phyloP scores from a whole-genome alignment of 2,888 invertebrate species.

The Sesia bembeciformis region DNA sequence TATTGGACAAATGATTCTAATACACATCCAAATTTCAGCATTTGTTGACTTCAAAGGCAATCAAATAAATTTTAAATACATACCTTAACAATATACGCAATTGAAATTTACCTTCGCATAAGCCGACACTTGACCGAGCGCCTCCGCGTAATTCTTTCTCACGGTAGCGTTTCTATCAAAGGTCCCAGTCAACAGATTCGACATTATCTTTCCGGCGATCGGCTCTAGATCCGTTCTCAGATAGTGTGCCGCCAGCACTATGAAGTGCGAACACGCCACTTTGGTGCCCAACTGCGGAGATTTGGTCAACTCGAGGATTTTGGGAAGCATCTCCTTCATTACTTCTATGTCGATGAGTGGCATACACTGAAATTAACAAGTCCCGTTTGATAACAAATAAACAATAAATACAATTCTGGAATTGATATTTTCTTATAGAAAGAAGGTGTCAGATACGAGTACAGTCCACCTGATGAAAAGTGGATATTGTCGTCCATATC shows the following conservation, averaged over 20 bases:
- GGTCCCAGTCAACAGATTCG: conserved; percentile 80
- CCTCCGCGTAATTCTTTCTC: conserved; percentile 87
- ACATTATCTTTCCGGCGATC: conserved; percentile 73
- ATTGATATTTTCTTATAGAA: too few species aligned
- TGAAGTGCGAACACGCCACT: conserved; percentile 86
- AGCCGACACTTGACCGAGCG: conserved; percentile 88
- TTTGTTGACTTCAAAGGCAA: too few species aligned
- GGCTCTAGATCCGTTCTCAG: conserved; percentile 71
- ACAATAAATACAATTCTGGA: too few species aligned
- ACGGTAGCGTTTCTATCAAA: conserved; percentile 89
- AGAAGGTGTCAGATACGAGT: too few species aligned
- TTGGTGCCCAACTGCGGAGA: conserved; percentile 90
- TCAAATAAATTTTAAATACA: too few species aligned
- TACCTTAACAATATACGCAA: too few species aligned
- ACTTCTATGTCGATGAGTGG: conserved; percentile 84
- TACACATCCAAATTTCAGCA: too few species aligned
- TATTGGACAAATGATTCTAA: too few species aligned
- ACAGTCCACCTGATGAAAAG: too few species aligned
- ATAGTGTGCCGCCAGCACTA: conserved; percentile 78
- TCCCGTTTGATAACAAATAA: too few species aligned
- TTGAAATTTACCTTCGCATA: conserved; percentile 79
- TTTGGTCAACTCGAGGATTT: conserved; percentile 86
- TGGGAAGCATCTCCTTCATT: conserved; percentile 86
- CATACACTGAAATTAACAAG: conserved; percentile 58
- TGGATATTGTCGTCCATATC: too few species aligned